phyloP scores from a whole-genome alignment of 2,888 invertebrate species.

The Sphaeridia pumilis region DNA sequence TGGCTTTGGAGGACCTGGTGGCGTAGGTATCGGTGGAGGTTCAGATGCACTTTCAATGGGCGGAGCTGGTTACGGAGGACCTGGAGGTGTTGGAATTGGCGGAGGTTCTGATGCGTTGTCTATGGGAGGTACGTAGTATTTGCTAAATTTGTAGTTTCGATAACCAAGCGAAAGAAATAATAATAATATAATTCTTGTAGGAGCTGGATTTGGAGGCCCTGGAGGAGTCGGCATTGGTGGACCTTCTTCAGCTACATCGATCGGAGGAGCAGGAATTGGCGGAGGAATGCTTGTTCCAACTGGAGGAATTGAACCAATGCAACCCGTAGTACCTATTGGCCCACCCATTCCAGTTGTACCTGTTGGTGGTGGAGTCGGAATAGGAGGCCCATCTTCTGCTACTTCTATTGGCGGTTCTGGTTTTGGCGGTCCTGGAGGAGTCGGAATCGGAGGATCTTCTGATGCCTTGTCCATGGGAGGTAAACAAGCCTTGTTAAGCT shows the following conservation, averaged over 20 bases:
- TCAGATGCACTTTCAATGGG: background rate
- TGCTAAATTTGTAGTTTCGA: too few relatives aligned
- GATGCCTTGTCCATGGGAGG: background rate
- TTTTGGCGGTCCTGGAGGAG: background rate
- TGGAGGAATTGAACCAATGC: background rate
- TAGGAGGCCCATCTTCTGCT: too few relatives aligned
- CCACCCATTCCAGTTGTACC: background rate
- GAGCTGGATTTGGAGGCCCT: background rate
- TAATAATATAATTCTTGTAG: background rate
- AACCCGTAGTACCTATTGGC: background rate
- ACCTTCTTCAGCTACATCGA: background rate
- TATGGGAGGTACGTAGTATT: background rate
- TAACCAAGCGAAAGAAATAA: too few relatives aligned
- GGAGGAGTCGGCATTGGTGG: background rate
- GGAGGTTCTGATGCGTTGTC: background rate
- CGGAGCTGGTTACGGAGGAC: too few relatives aligned
- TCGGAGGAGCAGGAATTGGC: background rate
- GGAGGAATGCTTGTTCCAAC: too few relatives aligned
- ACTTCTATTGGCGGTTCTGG: too few relatives aligned
- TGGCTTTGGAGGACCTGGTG: too few relatives aligned
- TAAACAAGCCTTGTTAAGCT: too few relatives aligned
- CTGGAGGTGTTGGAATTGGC: background rate
- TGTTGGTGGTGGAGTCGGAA: background rate
- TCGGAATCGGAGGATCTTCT: background rate
- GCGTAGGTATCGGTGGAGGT: background rate